These are phyloP conservation scores for Tipula helvola DNA, from an alignment of 2,888 invertebrate genomes.

Conservation along the genomic window DNA sequence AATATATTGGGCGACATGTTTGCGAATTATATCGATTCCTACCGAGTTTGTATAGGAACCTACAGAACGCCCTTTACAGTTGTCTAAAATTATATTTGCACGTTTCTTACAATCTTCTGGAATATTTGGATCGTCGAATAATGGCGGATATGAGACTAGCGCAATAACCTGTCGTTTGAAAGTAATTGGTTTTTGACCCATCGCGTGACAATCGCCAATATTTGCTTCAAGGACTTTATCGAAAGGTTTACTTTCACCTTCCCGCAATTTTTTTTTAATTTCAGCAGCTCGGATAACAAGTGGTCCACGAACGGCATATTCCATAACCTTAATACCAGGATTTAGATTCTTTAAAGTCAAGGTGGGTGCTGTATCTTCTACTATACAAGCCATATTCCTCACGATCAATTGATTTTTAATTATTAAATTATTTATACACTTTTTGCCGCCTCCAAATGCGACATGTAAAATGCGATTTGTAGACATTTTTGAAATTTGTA, in stretches of 20 bases:
- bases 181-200: not conserved
- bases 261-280: constrained; percentile 80
- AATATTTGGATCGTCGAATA: constrained; percentile 58
- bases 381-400: not conserved
- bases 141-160: constrained; percentile 56
- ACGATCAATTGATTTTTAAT: not conserved
- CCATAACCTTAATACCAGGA: constrained; percentile 78
- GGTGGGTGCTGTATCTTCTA: not conserved
- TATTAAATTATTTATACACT: not conserved
- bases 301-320: constrained; percentile 97
- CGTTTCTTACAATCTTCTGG: constrained; percentile 75
- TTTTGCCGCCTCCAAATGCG: not conserved
- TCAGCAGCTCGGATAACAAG: constrained; percentile 84
- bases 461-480: not conserved
- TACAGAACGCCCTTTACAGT: constrained; percentile 67
- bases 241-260: constrained; percentile 33
- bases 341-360: constrained; percentile 63
- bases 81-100: constrained; percentile 46
- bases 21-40: constrained; percentile 81
- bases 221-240: too few species aligned
- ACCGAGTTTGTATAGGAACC: constrained; percentile 62
- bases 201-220: too few species aligned
- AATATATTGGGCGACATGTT: constrained; percentile 81
- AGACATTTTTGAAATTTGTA: not conserved
- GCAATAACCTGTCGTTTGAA: constrained; percentile 53